Evolutionary conservation across 1,140 invertebrate genomes (phyloP).

Genomic region (Pseudoatta argentina): DNA sequence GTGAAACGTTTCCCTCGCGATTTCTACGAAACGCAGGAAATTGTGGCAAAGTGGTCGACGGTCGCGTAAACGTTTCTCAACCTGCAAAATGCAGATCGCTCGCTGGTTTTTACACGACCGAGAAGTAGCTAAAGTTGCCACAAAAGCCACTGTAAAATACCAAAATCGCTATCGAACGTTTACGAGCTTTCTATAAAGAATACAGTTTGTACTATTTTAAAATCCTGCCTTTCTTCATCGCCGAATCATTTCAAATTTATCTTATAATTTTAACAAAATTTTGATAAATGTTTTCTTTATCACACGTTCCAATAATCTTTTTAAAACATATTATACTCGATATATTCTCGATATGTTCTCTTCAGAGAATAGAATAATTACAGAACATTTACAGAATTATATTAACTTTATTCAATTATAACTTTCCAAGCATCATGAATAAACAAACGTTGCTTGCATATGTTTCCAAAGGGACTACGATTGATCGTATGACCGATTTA

Average conservation of each 20-base stretch:
- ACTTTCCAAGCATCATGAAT: background rate
- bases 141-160: slow-evolving; percentile 13
- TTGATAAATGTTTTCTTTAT: background rate
- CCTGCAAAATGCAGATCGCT: slow-evolving; percentile 51
- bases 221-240: background rate
- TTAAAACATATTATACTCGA: background rate
- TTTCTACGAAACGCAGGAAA: slow-evolving; percentile 48
- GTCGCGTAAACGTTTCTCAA: slow-evolving; percentile 41
- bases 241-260: background rate
- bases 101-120: slow-evolving; percentile 8
- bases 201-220: background rate
- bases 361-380: slow-evolving; percentile 3
- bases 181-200: slow-evolving; percentile 27
- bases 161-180: slow-evolving; percentile 7
- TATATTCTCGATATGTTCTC: background rate
- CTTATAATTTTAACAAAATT: background rate
- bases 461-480: background rate
- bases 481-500: slow-evolving; percentile 2
- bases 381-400: background rate
- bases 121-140: background rate
- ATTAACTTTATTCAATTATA: background rate
- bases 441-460: background rate
- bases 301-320: background rate
- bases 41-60: slow-evolving; percentile 34
- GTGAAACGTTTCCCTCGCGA: slow-evolving; percentile 49